A percentile compares a stretch with the other conserved stretches of the same genome.
These are phyloP conservation scores for Cerastoderma edule DNA, from an alignment of 2,888 invertebrate genomes.

Conservation along the genomic window DNA sequence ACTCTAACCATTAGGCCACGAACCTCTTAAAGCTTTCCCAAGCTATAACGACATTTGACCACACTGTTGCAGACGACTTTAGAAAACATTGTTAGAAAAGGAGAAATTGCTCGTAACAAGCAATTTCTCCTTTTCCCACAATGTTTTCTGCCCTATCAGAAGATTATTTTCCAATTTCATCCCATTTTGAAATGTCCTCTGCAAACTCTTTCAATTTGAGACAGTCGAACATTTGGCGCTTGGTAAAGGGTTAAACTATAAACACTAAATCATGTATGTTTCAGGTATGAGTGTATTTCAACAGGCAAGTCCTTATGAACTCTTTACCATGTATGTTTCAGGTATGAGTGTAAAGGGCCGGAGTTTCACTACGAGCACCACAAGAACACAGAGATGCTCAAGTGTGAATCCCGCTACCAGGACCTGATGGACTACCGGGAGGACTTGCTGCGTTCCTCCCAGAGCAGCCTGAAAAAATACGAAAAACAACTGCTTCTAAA, in stretches of 20 bases:
- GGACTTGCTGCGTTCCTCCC: constrained; percentile 54
- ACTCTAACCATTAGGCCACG: not conserved
- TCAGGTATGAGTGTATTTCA: constrained; percentile 78
- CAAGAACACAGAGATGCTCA: constrained; percentile 79
- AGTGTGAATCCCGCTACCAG: constrained; percentile 68
- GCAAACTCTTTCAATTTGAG: no score
- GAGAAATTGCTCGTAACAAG: not conserved
- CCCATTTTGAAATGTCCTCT: no score
- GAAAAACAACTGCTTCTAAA: constrained; percentile 18
- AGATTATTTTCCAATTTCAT: no score
- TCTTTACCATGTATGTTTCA: constrained; percentile 34
- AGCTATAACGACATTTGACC: no score
- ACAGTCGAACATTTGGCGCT: no score
- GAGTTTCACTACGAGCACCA: constrained; percentile 80
- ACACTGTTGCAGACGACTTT: no score
- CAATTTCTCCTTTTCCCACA: constrained; percentile 10
- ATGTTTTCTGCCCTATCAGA: not conserved
- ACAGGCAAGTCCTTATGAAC: not conserved
- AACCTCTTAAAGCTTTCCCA: no score
- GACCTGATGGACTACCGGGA: constrained; percentile 74
- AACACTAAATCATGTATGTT: not conserved
- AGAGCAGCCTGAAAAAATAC: constrained; percentile 51
- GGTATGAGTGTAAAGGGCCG: constrained; percentile 80
- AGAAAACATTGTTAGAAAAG: constrained; percentile 10
- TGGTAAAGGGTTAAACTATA: no score